Conservation (phyloP, 1,140 invertebrate genomes). For the Papilio machaon region DNA sequence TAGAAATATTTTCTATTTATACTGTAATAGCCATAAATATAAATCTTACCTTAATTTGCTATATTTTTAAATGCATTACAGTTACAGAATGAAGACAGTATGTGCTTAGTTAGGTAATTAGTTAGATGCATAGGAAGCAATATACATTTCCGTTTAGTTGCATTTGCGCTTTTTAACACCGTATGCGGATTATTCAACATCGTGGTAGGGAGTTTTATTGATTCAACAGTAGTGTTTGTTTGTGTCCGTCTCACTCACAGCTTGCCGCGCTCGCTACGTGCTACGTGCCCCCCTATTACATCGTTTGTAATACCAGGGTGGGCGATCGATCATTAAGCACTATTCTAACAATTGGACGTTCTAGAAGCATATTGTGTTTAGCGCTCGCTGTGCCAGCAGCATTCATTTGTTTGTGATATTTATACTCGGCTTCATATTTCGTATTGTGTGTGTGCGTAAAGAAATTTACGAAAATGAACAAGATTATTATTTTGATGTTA, state of each 20-base stretch:
- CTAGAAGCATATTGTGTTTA: conserved; percentile 60
- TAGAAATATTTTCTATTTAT: no score
- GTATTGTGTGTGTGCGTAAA: conserved; percentile 1
- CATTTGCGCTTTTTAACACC: conserved; percentile 1
- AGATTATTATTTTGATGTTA: conserved; percentile 48
- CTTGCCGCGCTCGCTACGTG: conserved; percentile 32
- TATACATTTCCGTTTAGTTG: not conserved
- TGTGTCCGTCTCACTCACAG: conserved; percentile 47
- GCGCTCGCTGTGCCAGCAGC: conserved; percentile 45
- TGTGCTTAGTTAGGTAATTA: not conserved
- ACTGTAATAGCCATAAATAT: no score
- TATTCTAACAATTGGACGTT: conserved; percentile 44
- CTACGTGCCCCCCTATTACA: conserved; percentile 30
- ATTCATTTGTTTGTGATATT: conserved; percentile 33
- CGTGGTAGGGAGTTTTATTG: conserved; percentile 47
- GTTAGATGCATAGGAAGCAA: not conserved
- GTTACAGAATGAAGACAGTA: not conserved
- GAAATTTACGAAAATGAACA: conserved; percentile 49
- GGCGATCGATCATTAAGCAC: conserved; percentile 57
- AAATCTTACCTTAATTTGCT: no score
- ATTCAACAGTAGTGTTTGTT: conserved; percentile 51
- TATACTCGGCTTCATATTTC: not conserved
- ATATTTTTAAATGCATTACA: not conserved
- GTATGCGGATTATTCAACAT: conserved; percentile 3
- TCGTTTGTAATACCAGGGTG: conserved; percentile 48